phyloP scores from a whole-genome alignment of 2,888 invertebrate species.

The Boloria euphrosyne region DNA sequence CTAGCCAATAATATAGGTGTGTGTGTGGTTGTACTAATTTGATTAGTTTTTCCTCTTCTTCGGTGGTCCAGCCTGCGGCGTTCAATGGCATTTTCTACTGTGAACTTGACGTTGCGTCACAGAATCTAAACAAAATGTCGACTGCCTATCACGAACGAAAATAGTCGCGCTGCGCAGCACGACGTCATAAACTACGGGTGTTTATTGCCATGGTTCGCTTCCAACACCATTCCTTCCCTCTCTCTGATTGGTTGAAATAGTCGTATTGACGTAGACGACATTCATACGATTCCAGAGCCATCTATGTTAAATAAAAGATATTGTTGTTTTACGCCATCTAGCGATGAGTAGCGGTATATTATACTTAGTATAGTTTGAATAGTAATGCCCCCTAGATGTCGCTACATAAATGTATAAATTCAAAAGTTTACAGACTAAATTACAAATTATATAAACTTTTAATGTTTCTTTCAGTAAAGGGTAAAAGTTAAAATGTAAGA shows the following conservation, averaged over 20 bases:
- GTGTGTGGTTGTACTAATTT: conserved; percentile 70
- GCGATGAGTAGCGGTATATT: background rate
- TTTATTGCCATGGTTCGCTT: conserved; percentile 30
- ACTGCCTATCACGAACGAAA: conserved; percentile 73
- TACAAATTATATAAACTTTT: no score
- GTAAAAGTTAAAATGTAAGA: no score
- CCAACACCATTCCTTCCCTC: conserved; percentile 39
- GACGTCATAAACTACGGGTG: conserved; percentile 60
- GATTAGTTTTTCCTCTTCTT: conserved; percentile 69
- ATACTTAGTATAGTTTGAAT: no score
- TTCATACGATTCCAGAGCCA: conserved; percentile 12
- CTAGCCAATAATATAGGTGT: conserved; percentile 64
- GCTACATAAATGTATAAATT: no score
- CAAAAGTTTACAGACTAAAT: no score
- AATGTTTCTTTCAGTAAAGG: no score
- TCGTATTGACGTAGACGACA: conserved; percentile 22
- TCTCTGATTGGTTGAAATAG: conserved; percentile 55
- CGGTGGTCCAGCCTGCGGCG: conserved; percentile 68
- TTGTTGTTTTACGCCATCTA: conserved; percentile 25
- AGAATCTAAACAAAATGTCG: conserved; percentile 72
- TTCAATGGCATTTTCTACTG: conserved; percentile 68
- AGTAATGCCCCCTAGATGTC: no score
- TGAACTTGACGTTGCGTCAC: conserved; percentile 48
- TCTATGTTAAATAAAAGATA: conserved; percentile 2
- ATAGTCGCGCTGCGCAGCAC: conserved; percentile 72